phyloP scores from a whole-genome alignment of 1,140 invertebrate species.

The Dinoponera quadriceps region DNA sequence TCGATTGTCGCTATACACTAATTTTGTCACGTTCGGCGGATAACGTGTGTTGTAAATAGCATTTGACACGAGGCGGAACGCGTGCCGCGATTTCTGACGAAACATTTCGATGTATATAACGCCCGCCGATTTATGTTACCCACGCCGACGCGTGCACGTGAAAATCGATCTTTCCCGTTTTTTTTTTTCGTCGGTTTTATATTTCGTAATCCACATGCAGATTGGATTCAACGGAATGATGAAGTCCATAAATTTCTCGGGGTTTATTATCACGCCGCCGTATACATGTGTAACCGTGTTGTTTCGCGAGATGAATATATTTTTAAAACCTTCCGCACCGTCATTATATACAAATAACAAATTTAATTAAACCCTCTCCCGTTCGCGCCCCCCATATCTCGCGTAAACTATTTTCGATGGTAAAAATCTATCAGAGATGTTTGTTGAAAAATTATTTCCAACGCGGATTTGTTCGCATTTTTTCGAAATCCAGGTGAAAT shows the following conservation, averaged over 20 bases:
- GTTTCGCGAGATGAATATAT: not conserved
- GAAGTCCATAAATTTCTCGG: not conserved
- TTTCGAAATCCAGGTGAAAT: not conserved
- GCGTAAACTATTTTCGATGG: not conserved
- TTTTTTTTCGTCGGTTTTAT: slow-evolving; percentile 31
- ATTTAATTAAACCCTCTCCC: not conserved
- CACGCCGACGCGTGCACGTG: slow-evolving; percentile 10
- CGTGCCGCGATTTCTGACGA: slow-evolving; percentile 41
- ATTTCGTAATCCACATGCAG: slow-evolving; percentile 16
- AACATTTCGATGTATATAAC: slow-evolving; percentile 30
- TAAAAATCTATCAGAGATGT: not conserved
- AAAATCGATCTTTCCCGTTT: slow-evolving; percentile 25
- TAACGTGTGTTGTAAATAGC: slow-evolving; percentile 38
- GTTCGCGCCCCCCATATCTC: too few species aligned
- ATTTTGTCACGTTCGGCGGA: slow-evolving; percentile 39
- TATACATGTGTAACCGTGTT: not conserved
- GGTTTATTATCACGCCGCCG: not conserved
- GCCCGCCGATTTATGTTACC: slow-evolving; percentile 43
- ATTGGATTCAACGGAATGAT: slow-evolving; percentile 6
- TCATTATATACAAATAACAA: not conserved
- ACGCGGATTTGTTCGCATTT: not conserved
- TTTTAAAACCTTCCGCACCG: not conserved
- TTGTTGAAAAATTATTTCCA: not conserved
- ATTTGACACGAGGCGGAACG: slow-evolving; percentile 28
- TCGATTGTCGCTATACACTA: slow-evolving; percentile 54